Evolutionary conservation across 2,797 vertebrate species (phyloP).

Genomic region (Euphonia xanthogaster): DNA sequence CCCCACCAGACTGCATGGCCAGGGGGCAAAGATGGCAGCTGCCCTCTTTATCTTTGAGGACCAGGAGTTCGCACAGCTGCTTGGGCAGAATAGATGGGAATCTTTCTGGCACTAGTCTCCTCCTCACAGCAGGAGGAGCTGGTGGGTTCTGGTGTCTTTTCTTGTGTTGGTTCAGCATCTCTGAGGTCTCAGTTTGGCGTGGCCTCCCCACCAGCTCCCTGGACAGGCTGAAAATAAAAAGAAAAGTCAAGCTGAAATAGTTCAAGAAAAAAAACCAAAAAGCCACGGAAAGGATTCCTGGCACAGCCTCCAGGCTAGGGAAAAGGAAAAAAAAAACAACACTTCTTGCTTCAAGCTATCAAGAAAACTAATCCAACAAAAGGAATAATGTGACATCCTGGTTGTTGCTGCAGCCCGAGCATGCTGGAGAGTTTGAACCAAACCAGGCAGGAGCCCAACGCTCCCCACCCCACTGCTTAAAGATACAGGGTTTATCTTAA

Average conservation of each 20-base stretch:
- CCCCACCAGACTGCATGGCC: fast-evolving
- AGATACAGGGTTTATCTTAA: not conserved
- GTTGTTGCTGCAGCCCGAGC: fast-evolving
- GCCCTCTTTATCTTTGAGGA: not conserved
- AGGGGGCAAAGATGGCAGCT: fast-evolving
- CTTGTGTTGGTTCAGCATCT: not conserved
- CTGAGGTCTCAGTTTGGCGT: fast-evolving
- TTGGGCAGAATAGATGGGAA: too few species aligned
- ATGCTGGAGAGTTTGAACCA: too few species aligned
- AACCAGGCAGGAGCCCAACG: fast-evolving
- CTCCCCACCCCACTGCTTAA: fast-evolving
- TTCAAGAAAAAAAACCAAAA: not conserved
- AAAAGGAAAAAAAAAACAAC: too few species aligned
- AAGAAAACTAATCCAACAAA: not conserved
- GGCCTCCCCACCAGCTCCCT: fast-evolving
- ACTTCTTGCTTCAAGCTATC: not conserved
- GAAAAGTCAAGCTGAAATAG: not conserved
- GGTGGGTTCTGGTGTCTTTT: not conserved
- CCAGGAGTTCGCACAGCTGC: fast-evolving
- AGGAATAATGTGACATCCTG: not conserved
- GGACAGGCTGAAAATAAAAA: fast-evolving
- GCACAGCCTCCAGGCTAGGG: not conserved
- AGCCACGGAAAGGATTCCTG: not conserved
- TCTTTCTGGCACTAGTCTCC: not conserved
- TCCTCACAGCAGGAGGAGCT: not conserved